Conservation (phyloP, 2,797 vertebrate species). For the Phoxinus dragarum region DNA sequence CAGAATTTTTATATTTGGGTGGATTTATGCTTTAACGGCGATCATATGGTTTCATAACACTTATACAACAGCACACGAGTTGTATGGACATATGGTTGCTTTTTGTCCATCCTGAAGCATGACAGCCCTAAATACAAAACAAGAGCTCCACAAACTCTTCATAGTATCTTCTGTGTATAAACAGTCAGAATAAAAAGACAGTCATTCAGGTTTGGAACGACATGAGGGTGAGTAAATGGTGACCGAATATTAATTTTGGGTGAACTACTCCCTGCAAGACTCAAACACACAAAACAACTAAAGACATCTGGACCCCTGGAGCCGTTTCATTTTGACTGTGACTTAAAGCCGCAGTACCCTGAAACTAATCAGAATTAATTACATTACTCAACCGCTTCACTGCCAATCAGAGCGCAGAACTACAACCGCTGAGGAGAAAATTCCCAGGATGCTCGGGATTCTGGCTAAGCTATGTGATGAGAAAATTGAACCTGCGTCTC, state of each 20-base stretch:
- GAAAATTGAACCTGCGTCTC: constrained; percentile 63
- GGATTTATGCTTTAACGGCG: not conserved
- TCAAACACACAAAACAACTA: constrained; percentile 20
- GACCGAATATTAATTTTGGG: not conserved
- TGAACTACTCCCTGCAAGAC: not conserved
- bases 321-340: not conserved
- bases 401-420: constrained; percentile 22
- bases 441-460: constrained; percentile 41
- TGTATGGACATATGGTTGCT: not conserved
- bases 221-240: not conserved
- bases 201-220: not conserved
- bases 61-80: not conserved
- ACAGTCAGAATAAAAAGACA: not conserved
- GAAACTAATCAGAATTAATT: constrained; percentile 30
- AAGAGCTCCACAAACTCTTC: not conserved
- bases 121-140: not conserved
- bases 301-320: constrained; percentile 13
- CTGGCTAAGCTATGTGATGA: not conserved
- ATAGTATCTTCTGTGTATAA: not conserved
- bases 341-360: not conserved
- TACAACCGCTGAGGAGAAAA: not conserved
- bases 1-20: not conserved
- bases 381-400: constrained; percentile 6
- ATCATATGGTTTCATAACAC: not conserved
- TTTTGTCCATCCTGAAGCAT: not conserved